Conservation (phyloP, 2,113 vertebrate genomes). For the Chunga burmeisteri region DNA sequence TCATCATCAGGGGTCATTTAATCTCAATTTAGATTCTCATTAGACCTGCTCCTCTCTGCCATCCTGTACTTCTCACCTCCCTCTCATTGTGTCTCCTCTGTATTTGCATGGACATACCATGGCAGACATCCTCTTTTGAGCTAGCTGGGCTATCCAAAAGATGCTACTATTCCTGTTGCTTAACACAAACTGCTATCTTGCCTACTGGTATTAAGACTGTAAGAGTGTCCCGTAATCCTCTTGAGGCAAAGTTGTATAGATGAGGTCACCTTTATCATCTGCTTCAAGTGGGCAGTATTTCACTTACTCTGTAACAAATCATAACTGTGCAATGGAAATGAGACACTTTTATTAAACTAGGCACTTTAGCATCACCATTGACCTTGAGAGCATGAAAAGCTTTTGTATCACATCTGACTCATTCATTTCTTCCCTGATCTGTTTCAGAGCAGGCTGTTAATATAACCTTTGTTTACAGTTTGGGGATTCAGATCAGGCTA, state of each 20-base stretch:
- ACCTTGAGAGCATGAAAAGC: neutral
- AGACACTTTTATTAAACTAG: neutral
- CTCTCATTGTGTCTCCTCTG: neutral
- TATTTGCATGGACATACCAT: neutral
- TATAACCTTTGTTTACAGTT: neutral
- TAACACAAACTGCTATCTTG: neutral
- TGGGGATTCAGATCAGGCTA: neutral
- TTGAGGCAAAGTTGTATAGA: neutral
- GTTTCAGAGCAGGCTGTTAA: neutral
- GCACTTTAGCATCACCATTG: neutral
- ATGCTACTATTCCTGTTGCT: neutral
- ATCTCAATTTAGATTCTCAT: neutral
- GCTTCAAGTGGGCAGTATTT: neutral
- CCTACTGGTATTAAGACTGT: neutral
- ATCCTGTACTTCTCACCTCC: neutral
- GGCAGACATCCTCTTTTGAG: neutral
- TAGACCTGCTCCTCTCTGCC: neutral
- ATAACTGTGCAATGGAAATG: neutral
- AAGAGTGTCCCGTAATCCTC: neutral
- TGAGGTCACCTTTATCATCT: neutral
- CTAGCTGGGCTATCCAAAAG: neutral
- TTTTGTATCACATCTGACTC: neutral
- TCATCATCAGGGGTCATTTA: neutral
- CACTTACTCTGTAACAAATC: neutral
- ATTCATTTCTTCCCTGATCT: neutral